These are phyloP conservation scores for Platynereis dumerilii DNA, from an alignment of 2,888 invertebrate genomes.

Conservation along the genomic window DNA sequence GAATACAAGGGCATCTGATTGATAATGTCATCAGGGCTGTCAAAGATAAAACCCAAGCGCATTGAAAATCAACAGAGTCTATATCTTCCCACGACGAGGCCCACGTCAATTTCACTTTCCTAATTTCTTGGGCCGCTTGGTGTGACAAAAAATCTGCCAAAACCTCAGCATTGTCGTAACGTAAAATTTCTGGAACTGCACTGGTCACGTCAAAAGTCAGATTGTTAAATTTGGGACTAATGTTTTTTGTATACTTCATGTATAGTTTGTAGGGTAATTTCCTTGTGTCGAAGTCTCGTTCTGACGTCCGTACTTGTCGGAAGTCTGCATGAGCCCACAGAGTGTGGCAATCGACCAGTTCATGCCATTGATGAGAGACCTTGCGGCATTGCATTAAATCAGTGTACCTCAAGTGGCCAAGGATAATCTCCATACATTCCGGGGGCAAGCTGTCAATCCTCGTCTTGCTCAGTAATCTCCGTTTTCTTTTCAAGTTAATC, in stretches of 20 bases:
- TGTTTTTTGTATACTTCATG: neutral
- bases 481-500: neutral
- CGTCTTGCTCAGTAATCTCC: neutral
- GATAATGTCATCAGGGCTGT: neutral
- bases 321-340: conserved; percentile 7
- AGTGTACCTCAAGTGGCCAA: neutral
- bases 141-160: neutral
- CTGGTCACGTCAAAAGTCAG: neutral
- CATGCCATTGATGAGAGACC: neutral
- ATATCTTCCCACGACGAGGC: conserved; percentile 1
- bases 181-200: neutral
- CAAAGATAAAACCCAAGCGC: conserved; percentile 1
- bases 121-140: neutral
- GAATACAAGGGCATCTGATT: neutral
- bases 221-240: neutral
- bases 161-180: neutral
- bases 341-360: neutral
- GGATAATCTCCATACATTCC: neutral
- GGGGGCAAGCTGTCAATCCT: neutral
- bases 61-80: neutral
- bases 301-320: neutral
- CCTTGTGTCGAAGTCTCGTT: neutral
- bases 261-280: neutral
- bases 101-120: neutral
- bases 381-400: neutral